Evolutionary conservation across 2,797 vertebrate species (phyloP).

Genomic region (Oreochromis grahami): DNA sequence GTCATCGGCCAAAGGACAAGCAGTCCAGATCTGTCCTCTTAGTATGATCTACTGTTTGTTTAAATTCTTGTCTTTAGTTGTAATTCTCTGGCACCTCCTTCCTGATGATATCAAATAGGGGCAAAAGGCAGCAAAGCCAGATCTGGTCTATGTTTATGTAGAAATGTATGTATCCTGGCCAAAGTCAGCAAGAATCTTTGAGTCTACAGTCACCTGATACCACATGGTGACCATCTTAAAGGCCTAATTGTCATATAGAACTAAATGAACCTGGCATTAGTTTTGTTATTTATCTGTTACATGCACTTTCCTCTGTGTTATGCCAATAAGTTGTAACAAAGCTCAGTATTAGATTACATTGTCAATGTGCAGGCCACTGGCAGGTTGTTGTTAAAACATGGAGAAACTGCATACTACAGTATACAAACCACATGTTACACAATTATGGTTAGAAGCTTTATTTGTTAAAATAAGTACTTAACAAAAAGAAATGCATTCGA

Average conservation of each 20-base stretch:
- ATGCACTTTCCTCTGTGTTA: not conserved
- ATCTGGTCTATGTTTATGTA: not conserved
- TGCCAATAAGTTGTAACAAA: not conserved
- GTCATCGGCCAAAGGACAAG: not conserved
- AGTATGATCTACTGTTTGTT: not conserved
- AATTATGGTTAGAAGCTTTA: not conserved
- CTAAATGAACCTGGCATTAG: not conserved
- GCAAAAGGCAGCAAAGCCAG: not conserved
- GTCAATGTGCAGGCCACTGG: not conserved
- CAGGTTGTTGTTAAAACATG: not conserved
- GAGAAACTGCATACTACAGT: not conserved
- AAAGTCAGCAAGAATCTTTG: not conserved
- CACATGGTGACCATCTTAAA: not conserved
- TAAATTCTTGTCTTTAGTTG: not conserved
- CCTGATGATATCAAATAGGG: not conserved
- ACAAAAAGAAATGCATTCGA: not conserved
- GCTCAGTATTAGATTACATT: not conserved
- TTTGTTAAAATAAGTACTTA: not conserved
- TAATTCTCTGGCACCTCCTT: not conserved
- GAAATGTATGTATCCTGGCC: not conserved
- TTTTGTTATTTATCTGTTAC: not conserved
- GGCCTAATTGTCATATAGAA: not conserved
- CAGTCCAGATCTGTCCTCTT: not conserved
- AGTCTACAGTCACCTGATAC: not conserved
- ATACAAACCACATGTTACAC: not conserved